Base-by-base conservation (phyloP, 1,140 invertebrate genomes). In the Pteromalus puparum region DNA sequence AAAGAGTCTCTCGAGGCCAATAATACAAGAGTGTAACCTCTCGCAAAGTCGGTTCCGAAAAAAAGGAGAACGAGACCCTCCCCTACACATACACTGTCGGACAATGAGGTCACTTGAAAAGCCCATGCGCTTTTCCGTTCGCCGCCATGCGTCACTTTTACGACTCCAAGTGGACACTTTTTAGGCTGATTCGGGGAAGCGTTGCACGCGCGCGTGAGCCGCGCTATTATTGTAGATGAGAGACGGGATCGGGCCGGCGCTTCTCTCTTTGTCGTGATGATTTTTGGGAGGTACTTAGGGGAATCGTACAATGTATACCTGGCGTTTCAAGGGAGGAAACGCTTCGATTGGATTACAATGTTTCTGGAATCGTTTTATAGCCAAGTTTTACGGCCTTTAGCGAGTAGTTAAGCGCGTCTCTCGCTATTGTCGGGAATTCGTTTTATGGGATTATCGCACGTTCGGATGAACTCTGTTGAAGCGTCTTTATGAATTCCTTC, bases 111-210 rank as follows among this genome's bases (percentile, higher is more conserved):
- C 81, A 76, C 61, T 76, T 12, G 61, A 74, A 82, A 67, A 46
- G 18, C 48, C 28, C 18, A 26, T 73, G 24, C 34, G 72, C 72
- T 74, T 38, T 74, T 74, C 72, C 72, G 21, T 70, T 28, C 34
- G 72, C 13, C 72, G 72, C 24, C 67, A 38, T 82, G 38, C 24
- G 61, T 82, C 73, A 82, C 76, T 82, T 77, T 82, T 82, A 82
- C 73, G 74, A 30, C 18, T 68, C 26, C 2, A 72, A 61, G 26
- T 81, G 80, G 70, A 81, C 30, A 38, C 42, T 34, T 74, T 82
- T 74, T 21, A 74, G 28, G 30, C n/a, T 74, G 26, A 82, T 82
- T 65, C 80, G 30, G 12, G 30, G 48, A 82, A 74, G 21, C 46
- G 30, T 81, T 30, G 38, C 26, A 34, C 18, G 21, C 28, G 72